These are phyloP conservation scores for Psix sp. DNA, from an alignment of 1,140 invertebrate genomes.

Conservation along the genomic window DNA sequence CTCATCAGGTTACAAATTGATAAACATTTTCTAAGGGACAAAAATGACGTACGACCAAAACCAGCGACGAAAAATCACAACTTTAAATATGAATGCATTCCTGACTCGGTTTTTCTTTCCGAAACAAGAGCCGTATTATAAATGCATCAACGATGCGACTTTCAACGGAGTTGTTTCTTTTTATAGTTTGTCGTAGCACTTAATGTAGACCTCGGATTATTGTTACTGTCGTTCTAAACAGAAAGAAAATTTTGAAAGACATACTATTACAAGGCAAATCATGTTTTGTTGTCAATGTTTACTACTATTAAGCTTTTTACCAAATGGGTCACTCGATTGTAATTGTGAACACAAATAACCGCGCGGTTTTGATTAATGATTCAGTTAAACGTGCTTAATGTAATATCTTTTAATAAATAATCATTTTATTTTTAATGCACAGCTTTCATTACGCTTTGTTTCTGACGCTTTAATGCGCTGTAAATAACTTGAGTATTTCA, in stretches of 20 bases:
- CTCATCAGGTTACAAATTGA: constrained; percentile 22
- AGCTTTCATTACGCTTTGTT: constrained; percentile 7
- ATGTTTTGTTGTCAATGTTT: constrained; percentile 6
- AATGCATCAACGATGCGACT: constrained; percentile 12
- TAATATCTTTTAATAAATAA: constrained; percentile 26
- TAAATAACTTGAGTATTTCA: constrained; percentile 15
- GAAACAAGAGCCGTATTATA: constrained; percentile 8
- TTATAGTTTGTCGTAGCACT: too few relatives aligned
- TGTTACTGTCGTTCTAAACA: too few relatives aligned
- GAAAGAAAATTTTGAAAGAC: too few relatives aligned
- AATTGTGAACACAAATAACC: constrained; percentile 19
- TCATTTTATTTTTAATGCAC: constrained; percentile 22
- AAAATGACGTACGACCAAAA: constrained; percentile 4
- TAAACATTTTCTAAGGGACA: constrained; percentile 12
- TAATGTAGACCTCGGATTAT: too few relatives aligned
- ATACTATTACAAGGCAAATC: too few relatives aligned
- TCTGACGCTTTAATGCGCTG: constrained; percentile 1
- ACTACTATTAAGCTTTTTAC: constrained; percentile 2
- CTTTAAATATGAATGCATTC: constrained; percentile 24
- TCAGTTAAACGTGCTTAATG: constrained; percentile 15
- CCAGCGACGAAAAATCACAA: not conserved
- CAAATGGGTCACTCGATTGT: constrained; percentile 20
- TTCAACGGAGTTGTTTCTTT: not conserved
- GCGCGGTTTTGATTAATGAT: constrained; percentile 20
- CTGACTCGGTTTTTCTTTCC: too few relatives aligned